These are phyloP conservation scores for Mola mola DNA, from an alignment of 2,113 vertebrate genomes.

Conservation along the genomic window DNA sequence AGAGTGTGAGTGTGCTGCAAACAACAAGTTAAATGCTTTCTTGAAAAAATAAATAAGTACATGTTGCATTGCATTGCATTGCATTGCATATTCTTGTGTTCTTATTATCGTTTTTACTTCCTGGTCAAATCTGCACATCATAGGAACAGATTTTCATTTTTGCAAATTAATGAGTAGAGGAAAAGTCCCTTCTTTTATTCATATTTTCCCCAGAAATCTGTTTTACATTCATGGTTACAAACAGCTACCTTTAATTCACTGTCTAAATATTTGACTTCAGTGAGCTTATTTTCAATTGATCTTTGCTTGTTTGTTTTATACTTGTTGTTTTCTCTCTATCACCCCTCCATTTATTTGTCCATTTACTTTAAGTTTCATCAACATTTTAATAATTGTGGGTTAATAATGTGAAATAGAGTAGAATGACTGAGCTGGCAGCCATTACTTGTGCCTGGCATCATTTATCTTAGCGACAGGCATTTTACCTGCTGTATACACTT, in stretches of 20 bases:
- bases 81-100: too few species aligned
- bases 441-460: conserved; percentile 23
- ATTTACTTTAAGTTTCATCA: conserved; percentile 40
- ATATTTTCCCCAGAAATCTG: conserved; percentile 37
- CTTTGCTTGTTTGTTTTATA: conserved; percentile 51
- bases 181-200: conserved; percentile 47
- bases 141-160: too few species aligned
- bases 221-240: conserved; percentile 49
- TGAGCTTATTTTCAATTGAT: conserved; percentile 42
- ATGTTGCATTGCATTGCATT: too few species aligned
- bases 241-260: conserved; percentile 33
- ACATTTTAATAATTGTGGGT: conserved; percentile 16
- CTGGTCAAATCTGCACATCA: too few species aligned
- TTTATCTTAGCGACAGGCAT: conserved; percentile 43
- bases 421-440: conserved; percentile 35
- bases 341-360: conserved; percentile 27
- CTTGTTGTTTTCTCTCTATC: conserved; percentile 6
- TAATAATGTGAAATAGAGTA: conserved; percentile 36
- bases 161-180: conserved; percentile 26
- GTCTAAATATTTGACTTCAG: conserved; percentile 58
- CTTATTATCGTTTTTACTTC: too few species aligned
- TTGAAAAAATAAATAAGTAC: too few species aligned
- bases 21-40: conserved; percentile 75
- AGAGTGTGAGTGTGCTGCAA: conserved; percentile 52
- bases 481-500: conserved; percentile 68